phyloP scores from a whole-genome alignment of 2,888 invertebrate species.

The Timandra comae region DNA sequence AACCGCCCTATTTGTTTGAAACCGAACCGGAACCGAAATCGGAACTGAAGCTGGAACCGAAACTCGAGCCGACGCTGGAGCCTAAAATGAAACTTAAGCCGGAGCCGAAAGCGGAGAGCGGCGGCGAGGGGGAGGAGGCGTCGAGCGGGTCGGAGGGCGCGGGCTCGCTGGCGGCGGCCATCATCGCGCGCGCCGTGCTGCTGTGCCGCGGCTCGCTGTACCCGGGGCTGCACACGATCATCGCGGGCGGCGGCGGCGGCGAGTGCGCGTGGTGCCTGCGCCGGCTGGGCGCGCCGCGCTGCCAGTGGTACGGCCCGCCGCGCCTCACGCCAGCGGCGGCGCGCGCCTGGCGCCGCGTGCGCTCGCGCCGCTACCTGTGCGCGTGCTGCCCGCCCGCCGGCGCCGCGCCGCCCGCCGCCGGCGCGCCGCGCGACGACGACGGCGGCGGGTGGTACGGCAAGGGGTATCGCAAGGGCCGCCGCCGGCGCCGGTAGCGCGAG shows the following conservation, averaged over 20 bases:
- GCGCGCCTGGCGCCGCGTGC: conserved; percentile 45
- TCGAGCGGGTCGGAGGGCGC: conserved; percentile 20
- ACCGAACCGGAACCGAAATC: conserved; percentile 4
- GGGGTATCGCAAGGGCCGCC: conserved; percentile 85
- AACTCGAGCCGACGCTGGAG: conserved; percentile 9
- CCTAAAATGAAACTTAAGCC: conserved; percentile 9
- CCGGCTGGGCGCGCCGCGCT: conserved; percentile 43
- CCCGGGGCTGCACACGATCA: conserved; percentile 79
- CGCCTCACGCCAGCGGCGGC: conserved; percentile 33
- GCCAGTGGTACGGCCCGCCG: conserved; percentile 75
- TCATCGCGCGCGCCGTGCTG: conserved; percentile 65
- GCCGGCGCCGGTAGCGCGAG: conserved; percentile 62
- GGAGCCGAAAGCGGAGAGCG: conserved; percentile 6
- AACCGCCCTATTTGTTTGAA: too few species aligned
- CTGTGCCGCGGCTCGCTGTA: conserved; percentile 68
- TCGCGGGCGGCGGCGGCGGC: conserved; percentile 35
- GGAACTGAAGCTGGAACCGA: conserved; percentile 9
- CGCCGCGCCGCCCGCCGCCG: conserved; percentile 14
- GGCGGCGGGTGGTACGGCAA: conserved; percentile 89
- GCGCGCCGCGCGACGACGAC: conserved; percentile 45
- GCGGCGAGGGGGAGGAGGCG: conserved; percentile 10
- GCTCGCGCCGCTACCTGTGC: conserved; percentile 79
- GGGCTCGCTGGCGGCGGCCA: conserved; percentile 54
- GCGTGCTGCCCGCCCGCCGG: conserved; percentile 76
- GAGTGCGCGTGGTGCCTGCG: conserved; percentile 54